Conservation (phyloP, 2,797 vertebrate genomes). For the Gadopsis bispinosus region DNA sequence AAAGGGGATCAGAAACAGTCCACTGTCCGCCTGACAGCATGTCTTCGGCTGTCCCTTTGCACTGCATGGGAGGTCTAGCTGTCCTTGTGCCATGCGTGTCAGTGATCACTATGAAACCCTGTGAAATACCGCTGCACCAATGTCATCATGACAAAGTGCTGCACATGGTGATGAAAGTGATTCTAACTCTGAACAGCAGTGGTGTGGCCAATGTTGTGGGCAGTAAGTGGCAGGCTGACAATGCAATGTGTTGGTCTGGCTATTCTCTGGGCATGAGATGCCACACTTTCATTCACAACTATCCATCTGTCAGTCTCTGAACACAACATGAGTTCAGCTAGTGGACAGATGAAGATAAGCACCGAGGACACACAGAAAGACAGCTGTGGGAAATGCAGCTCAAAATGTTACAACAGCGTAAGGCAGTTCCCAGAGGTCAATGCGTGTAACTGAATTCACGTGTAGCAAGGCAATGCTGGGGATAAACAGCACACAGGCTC, state of each 20-base stretch:
- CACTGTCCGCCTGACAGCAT: slow-evolving; percentile 42
- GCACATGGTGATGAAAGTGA: slow-evolving; percentile 58
- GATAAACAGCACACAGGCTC: slow-evolving; percentile 37
- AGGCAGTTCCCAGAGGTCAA: slow-evolving; percentile 35
- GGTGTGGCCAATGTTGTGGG: slow-evolving; percentile 32
- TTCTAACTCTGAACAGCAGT: slow-evolving; percentile 53
- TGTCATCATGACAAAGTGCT: slow-evolving; percentile 47
- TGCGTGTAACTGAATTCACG: slow-evolving; percentile 36
- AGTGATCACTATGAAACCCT: slow-evolving; percentile 36
- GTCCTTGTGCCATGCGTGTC: slow-evolving; percentile 40
- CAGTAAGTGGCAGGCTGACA: slow-evolving; percentile 46
- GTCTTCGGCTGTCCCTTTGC: slow-evolving; percentile 48
- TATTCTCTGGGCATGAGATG: slow-evolving; percentile 45
- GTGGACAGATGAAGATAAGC: slow-evolving; percentile 56
- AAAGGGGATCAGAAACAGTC: slow-evolving; percentile 53
- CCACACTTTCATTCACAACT: slow-evolving; percentile 42
- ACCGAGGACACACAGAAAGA: slow-evolving; percentile 26
- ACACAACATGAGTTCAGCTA: slow-evolving; percentile 47
- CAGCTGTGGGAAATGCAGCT: slow-evolving; percentile 35
- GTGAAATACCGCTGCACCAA: slow-evolving; percentile 52
- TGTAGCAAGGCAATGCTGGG: slow-evolving; percentile 22
- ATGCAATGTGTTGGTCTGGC: slow-evolving; percentile 45
- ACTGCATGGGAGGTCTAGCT: slow-evolving; percentile 47
- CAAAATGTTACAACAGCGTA: slow-evolving; percentile 34
- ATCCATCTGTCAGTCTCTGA: slow-evolving; percentile 50